Conservation (phyloP, 2,797 vertebrate species). For the Pseudopleuronectes americanus region DNA sequence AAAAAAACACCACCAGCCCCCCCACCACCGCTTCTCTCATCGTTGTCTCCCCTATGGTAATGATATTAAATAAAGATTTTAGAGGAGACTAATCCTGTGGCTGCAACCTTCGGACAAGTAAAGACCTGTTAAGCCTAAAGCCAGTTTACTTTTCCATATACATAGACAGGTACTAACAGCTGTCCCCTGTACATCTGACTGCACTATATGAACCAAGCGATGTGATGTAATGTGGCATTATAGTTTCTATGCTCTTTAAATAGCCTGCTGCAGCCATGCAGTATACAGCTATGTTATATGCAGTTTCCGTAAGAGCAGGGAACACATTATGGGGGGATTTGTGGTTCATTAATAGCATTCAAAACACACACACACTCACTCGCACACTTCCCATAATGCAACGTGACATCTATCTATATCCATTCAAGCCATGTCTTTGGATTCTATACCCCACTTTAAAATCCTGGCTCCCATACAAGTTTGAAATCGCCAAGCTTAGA, state of each 20-base stretch:
- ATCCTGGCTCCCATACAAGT: background rate
- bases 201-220: conserved; percentile 28
- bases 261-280: conserved; percentile 37
- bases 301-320: conserved; percentile 21
- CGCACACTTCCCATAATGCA: background rate
- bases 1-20: background rate
- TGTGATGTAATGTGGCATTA: conserved; percentile 41
- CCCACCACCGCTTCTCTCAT: conserved; percentile 18
- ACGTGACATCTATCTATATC: background rate
- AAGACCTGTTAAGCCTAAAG: conserved; percentile 22
- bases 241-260: conserved; percentile 46
- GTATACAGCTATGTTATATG: background rate
- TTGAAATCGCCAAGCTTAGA: background rate
- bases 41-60: conserved; percentile 30
- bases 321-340: background rate
- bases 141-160: conserved; percentile 33
- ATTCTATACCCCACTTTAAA: background rate
- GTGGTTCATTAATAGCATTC: background rate
- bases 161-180: conserved; percentile 50
- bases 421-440: background rate
- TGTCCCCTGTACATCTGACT: conserved; percentile 43
- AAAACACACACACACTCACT: background rate
- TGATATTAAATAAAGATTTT: conserved; percentile 47
- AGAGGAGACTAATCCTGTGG: conserved; percentile 23
- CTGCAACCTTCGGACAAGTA: conserved; percentile 3